Conservation (phyloP, 2,888 invertebrate genomes). For the Podotricha telesiphe region DNA sequence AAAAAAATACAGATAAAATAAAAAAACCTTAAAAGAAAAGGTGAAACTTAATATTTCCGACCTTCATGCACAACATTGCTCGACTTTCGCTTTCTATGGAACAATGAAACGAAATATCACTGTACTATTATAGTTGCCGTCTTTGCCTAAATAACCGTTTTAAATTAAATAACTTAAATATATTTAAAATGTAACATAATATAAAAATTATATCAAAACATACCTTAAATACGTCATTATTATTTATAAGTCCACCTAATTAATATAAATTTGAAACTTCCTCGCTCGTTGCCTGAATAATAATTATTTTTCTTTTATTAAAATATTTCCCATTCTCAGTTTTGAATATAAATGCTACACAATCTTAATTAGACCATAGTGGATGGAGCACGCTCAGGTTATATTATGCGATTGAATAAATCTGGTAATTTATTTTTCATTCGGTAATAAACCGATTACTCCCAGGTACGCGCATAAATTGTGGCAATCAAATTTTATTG, state of each 20-base stretch:
- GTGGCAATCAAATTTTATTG: constrained; percentile 1
- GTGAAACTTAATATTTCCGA: constrained; percentile 45
- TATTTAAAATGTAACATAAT: not conserved
- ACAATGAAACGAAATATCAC: constrained; percentile 42
- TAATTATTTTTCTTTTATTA: constrained; percentile 34
- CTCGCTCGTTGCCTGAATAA: constrained; percentile 28
- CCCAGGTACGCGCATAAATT: constrained; percentile 10
- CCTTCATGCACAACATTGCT: constrained; percentile 44
- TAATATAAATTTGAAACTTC: constrained; percentile 28
- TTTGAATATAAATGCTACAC: constrained; percentile 23
- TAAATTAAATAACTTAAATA: not conserved
- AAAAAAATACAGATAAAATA: not conserved
- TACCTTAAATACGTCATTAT: constrained; percentile 21
- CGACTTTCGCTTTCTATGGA: constrained; percentile 59
- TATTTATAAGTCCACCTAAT: constrained; percentile 28
- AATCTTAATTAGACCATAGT: constrained; percentile 23
- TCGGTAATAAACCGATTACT: constrained; percentile 13
- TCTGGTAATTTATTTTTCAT: constrained; percentile 19
- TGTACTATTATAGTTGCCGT: constrained; percentile 31
- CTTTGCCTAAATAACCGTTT: not conserved
- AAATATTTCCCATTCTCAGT: constrained; percentile 24
- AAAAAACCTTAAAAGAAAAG: constrained; percentile 35
- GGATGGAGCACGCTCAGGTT: constrained; percentile 13
- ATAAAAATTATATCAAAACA: not conserved
- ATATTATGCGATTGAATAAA: constrained; percentile 17